These are phyloP conservation scores for Maniola jurtina DNA, from an alignment of 1,140 invertebrate genomes.

Conservation along the genomic window DNA sequence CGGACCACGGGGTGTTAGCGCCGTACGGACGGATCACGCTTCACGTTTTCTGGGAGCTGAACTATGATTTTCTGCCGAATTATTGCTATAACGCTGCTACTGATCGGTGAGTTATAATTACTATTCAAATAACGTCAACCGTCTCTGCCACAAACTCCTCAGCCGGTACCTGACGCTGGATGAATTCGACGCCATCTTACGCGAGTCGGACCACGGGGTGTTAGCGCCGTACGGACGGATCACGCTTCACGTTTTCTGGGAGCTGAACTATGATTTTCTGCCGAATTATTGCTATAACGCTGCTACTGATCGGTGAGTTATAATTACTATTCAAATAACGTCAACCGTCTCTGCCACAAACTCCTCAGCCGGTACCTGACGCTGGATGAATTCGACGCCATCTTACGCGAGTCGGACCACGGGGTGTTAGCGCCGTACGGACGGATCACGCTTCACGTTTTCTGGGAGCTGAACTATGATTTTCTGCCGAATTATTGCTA, in stretches of 20 bases:
- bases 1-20: constrained; percentile 98
- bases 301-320: constrained; percentile 95
- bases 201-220: constrained; percentile 99
- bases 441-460: too few species aligned
- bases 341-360: too few species aligned
- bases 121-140: constrained; percentile 87
- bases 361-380: too few species aligned
- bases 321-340: not conserved
- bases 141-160: constrained; percentile 95
- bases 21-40: constrained; percentile 98
- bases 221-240: constrained; percentile 97
- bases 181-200: constrained; percentile 97
- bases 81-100: constrained; percentile 99
- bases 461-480: too few species aligned
- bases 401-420: too few species aligned
- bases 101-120: constrained; percentile 86
- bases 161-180: constrained; percentile 95
- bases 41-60: constrained; percentile 99
- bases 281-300: constrained; percentile 99
- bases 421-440: too few species aligned
- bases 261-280: constrained; percentile 98
- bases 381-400: too few species aligned
- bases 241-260: constrained; percentile 98
- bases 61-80: constrained; percentile 98
- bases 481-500: too few species aligned